These are phyloP conservation scores for Priocnemis perturbator DNA, from an alignment of 2,888 invertebrate species.

Conservation along the genomic window DNA sequence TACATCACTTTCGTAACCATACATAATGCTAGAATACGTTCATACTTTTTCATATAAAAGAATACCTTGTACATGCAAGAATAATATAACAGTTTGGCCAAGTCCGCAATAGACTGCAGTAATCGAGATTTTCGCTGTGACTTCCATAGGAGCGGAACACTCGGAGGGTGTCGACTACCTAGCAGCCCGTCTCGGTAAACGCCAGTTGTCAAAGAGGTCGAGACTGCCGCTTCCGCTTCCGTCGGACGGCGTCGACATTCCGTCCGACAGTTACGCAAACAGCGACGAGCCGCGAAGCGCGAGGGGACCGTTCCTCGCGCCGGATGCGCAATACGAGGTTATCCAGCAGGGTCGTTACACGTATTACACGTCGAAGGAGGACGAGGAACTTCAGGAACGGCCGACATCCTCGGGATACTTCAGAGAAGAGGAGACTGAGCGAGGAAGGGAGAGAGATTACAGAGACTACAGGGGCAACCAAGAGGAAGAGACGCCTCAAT, in stretches of 20 bases:
- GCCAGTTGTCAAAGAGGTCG: conserved; percentile 79
- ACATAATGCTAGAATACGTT: too few relatives aligned
- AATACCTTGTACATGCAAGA: too few relatives aligned
- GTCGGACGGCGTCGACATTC: conserved; percentile 55
- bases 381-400: conserved; percentile 62
- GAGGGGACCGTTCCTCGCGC: conserved; percentile 77
- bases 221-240: conserved; percentile 74
- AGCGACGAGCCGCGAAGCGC: conserved; percentile 66
- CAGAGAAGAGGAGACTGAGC: conserved; percentile 56
- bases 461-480: conserved; percentile 74
- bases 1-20: too few relatives aligned
- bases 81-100: too few relatives aligned
- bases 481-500: conserved; percentile 73
- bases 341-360: conserved; percentile 75
- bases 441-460: conserved; percentile 74
- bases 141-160: conserved; percentile 55
- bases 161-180: conserved; percentile 79
- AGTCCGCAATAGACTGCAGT: too few relatives aligned
- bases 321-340: conserved; percentile 81
- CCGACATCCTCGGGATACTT: conserved; percentile 55
- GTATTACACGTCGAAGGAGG: conserved; percentile 65
- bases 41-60: too few relatives aligned
- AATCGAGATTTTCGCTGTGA: too few relatives aligned
- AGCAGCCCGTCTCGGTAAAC: conserved; percentile 77
- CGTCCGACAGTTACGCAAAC: conserved; percentile 64